These are phyloP conservation scores for Caranx ignobilis DNA, from an alignment of 2,113 vertebrate genomes.

Conservation along the genomic window DNA sequence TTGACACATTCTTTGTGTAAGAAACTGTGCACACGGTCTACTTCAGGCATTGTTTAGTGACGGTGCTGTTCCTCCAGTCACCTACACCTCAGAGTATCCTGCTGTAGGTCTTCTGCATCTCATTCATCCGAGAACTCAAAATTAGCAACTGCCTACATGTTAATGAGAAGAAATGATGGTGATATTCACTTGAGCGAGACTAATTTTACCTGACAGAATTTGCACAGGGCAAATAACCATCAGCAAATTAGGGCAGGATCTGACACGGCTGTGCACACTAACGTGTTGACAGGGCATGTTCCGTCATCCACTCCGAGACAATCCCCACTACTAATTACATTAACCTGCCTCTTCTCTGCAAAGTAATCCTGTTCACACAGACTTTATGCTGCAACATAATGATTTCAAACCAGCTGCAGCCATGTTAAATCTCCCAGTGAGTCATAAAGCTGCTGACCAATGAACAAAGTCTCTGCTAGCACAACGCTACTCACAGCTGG, in stretches of 20 bases:
- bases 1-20: too few species aligned
- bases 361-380: conserved; percentile 14
- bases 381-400: conserved; percentile 8
- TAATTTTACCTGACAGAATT: conserved; percentile 63
- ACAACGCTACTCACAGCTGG: neutral
- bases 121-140: neutral
- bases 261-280: conserved; percentile 44
- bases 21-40: neutral
- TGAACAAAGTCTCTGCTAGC: neutral
- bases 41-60: neutral
- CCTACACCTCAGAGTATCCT: neutral
- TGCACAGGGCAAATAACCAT: conserved; percentile 59
- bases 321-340: conserved; percentile 44
- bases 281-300: conserved; percentile 49
- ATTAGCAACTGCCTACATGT: neutral
- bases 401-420: conserved; percentile 12
- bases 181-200: conserved; percentile 40
- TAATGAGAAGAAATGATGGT: conserved; percentile 43
- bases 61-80: neutral
- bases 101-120: neutral
- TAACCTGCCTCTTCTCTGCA: conserved; percentile 26
- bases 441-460: conserved; percentile 3
- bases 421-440: conserved; percentile 10
- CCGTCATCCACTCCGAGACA: conserved; percentile 44
- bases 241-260: conserved; percentile 33